phyloP scores from a whole-genome alignment of 2,888 invertebrate species.

The Carabus problematicus region DNA sequence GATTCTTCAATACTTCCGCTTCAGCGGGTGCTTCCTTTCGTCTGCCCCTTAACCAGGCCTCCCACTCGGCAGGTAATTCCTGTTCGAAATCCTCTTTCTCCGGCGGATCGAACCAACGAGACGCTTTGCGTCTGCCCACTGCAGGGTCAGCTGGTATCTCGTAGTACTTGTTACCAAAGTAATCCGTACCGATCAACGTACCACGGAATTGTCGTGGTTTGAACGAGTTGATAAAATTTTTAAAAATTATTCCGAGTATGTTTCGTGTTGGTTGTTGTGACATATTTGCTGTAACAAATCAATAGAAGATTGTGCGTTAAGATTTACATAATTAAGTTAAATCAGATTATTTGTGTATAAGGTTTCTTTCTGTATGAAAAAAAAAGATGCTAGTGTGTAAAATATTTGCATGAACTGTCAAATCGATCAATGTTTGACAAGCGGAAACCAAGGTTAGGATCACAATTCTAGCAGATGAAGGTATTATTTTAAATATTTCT shows the following conservation, averaged over 20 bases:
- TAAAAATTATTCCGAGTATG: slow-evolving; percentile 60
- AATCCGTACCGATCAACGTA: slow-evolving; percentile 73
- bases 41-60: slow-evolving; percentile 78
- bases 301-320: slow-evolving; percentile 2
- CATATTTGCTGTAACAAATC: neutral
- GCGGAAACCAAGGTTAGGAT: too few species aligned
- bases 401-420: too few species aligned
- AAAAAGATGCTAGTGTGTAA: neutral
- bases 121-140: slow-evolving; percentile 68
- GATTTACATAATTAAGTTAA: slow-evolving; percentile 3
- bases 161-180: slow-evolving; percentile 82
- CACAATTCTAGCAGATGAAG: too few species aligned
- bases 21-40: slow-evolving; percentile 71
- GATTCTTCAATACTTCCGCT: slow-evolving; percentile 75
- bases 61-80: slow-evolving; percentile 87
- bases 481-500: too few species aligned
- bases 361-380: neutral
- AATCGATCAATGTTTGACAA: too few species aligned
- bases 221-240: slow-evolving; percentile 70
- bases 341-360: slow-evolving; percentile 4
- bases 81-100: slow-evolving; percentile 71
- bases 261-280: slow-evolving; percentile 50
- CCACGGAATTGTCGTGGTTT: slow-evolving; percentile 64
- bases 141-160: slow-evolving; percentile 76
- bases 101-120: slow-evolving; percentile 77